Base-by-base conservation (phyloP, 2,113 vertebrate species). In the Hucho hucho region DNA sequence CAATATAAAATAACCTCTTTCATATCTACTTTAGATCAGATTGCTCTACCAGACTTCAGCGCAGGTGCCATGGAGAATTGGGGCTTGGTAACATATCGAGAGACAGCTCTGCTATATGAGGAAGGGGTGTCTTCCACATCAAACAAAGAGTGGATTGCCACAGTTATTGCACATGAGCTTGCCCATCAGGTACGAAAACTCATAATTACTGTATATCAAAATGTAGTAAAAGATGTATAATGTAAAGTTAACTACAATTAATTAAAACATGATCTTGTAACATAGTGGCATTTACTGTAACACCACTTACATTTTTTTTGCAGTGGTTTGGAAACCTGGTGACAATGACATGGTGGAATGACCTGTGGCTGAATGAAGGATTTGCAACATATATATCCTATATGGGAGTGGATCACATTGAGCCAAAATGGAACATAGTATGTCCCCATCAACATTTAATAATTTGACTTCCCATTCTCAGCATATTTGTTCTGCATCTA, bases 311-410 rank as follows among this genome's bases (percentile, higher is more conserved):
- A 64, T 37, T 24, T n/a, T 79, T 12, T 29, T 72, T 1, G 0
- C 91, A 98, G 97, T 98, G 97, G 97, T 97, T 98, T 14, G 97
- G 97, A 75, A 98, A 98, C 87, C 87, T 97, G 86, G 97, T 99
- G 81, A 98, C 97, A 0, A 92, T 98, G 87, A 89, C 78, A 4
- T 99, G 97, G 97, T 98, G 97, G 97, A 98, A 95, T 0, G 93
- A 97, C 26, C 46, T 97, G 64, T 99, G 97, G 97, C 92, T 99
- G 78, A 99, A 97, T 0, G 97, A 98, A 71, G 97, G 97, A 68
- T 96, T 99, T 0, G 95, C 97, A 53, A 94, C 93, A 0, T 99
- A 96, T 0, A 88, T 96, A 72, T 87, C 96, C 24, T 93, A 92
- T 70, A 56, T 93, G 32, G 97, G 95, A 0, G 89, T 95, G 0